Percentiles rank a stretch among this genome's conserved stretches.
Evolutionary conservation across 2,888 invertebrate genomes (phyloP).

Genomic region (Tricholauxania praeusta): DNA sequence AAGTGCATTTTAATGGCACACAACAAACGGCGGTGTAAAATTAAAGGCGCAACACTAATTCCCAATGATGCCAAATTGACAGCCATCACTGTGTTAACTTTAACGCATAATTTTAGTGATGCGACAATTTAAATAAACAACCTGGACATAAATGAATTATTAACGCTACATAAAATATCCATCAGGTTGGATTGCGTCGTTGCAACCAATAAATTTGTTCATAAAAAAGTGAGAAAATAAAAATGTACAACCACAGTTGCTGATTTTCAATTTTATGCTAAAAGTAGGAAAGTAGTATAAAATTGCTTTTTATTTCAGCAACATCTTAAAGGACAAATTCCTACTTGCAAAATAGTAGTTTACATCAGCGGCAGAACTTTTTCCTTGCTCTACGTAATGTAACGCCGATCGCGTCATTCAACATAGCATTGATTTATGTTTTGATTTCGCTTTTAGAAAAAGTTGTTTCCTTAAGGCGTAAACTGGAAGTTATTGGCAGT

Average conservation of each 20-base stretch:
- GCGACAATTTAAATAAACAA: conserved; percentile 28
- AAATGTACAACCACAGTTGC: too few relatives aligned
- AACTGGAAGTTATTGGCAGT: conserved; percentile 6
- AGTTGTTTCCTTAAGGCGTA: conserved; percentile 15
- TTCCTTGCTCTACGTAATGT: neutral
- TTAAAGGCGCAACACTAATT: neutral
- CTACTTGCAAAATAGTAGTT: too few relatives aligned
- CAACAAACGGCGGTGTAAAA: neutral
- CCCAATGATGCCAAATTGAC: conserved; percentile 22
- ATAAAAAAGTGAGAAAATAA: too few relatives aligned
- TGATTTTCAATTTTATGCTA: too few relatives aligned
- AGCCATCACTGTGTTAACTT: conserved; percentile 20
- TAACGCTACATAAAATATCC: conserved; percentile 37
- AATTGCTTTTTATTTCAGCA: too few relatives aligned
- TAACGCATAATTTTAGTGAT: neutral
- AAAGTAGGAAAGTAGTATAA: too few relatives aligned
- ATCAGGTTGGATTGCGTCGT: neutral
- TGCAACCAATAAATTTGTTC: neutral
- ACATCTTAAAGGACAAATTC: too few relatives aligned
- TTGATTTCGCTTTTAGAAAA: conserved; percentile 21
- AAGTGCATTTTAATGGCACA: too few relatives aligned
- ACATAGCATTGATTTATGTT: conserved; percentile 20
- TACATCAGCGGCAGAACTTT: too few relatives aligned
- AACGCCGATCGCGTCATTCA: neutral
- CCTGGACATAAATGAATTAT: conserved; percentile 39